Evolutionary conservation across 2,113 vertebrate species (phyloP).

Genomic region (Hemiscyllium ocellatum): DNA sequence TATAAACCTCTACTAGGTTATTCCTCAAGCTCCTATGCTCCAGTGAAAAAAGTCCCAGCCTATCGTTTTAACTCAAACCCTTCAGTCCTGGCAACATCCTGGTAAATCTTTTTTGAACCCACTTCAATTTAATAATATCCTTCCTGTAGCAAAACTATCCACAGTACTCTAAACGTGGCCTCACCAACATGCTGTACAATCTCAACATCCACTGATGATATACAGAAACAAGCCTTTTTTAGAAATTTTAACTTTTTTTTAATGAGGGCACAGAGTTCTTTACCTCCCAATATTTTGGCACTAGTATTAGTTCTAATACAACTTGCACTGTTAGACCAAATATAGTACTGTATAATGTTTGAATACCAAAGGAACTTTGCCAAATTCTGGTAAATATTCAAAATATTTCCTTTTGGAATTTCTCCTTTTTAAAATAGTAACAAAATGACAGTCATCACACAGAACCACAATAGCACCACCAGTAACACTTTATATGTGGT

Average conservation of each 20-base stretch:
- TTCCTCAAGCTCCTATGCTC: too few relatives aligned
- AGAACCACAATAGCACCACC: background rate
- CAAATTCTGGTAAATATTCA: constrained; percentile 28
- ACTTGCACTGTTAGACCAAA: background rate
- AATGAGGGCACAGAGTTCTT: background rate
- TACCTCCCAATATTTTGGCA: background rate
- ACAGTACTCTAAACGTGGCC: too few relatives aligned
- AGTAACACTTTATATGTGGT: background rate
- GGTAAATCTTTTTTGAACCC: too few relatives aligned
- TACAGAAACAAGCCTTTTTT: background rate
- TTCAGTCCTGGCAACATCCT: too few relatives aligned
- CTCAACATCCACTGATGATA: background rate
- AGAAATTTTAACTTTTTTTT: background rate
- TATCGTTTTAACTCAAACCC: too few relatives aligned
- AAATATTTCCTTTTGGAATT: background rate
- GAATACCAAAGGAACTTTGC: constrained; percentile 2
- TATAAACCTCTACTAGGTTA: too few relatives aligned
- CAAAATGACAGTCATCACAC: background rate
- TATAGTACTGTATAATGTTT: constrained; percentile 4
- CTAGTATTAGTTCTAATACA: background rate
- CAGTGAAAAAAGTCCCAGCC: too few relatives aligned
- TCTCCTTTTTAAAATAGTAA: constrained; percentile 16
- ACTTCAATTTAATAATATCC: too few relatives aligned
- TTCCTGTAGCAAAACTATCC: too few relatives aligned
- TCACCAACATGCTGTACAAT: too few relatives aligned